These are phyloP conservation scores for Diarsia rubi DNA, from an alignment of 2,888 invertebrate species.

Conservation along the genomic window DNA sequence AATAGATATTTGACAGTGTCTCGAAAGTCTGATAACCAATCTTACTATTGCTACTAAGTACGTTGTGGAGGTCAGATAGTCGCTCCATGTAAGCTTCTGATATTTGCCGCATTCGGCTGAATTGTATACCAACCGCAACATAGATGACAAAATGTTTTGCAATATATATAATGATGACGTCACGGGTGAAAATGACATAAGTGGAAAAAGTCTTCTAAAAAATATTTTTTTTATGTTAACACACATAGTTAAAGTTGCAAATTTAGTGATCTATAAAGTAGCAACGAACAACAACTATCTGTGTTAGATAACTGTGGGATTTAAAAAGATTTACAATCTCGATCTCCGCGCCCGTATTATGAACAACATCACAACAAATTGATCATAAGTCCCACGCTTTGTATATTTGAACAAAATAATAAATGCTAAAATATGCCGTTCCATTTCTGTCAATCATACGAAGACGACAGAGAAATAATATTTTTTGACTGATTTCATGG, in stretches of 20 bases:
- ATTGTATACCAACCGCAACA: too few species aligned
- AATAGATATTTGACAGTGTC: too few species aligned
- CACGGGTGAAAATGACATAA: too few species aligned
- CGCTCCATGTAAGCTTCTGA: too few species aligned
- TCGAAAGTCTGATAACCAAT: too few species aligned
- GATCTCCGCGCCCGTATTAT: neutral
- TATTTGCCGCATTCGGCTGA: too few species aligned
- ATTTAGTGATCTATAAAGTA: neutral
- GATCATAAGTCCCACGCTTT: neutral
- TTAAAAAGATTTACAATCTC: neutral
- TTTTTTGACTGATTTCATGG: neutral
- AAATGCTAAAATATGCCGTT: neutral
- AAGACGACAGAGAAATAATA: neutral
- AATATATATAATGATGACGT: too few species aligned
- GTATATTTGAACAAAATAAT: neutral
- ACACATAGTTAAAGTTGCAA: neutral
- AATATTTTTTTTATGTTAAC: neutral
- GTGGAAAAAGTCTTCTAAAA: too few species aligned
- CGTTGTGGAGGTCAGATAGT: too few species aligned
- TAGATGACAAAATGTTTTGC: too few species aligned
- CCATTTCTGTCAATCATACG: neutral
- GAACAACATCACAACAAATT: neutral
- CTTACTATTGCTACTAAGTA: too few species aligned
- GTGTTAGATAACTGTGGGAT: neutral
- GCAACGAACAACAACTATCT: neutral